These are phyloP conservation scores for Etheostoma nigrum DNA, from an alignment of 2,797 vertebrate genomes.

Conservation along the genomic window DNA sequence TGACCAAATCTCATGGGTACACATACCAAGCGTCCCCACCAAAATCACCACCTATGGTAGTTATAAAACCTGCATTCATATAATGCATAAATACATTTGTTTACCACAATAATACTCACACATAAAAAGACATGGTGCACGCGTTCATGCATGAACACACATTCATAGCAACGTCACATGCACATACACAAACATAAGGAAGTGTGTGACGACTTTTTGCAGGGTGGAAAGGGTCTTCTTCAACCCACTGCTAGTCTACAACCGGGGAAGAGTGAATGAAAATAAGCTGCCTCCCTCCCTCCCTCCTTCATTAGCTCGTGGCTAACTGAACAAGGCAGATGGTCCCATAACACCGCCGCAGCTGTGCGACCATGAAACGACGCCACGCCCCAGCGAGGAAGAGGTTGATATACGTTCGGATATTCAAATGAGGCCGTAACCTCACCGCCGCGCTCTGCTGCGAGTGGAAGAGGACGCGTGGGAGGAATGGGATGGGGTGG, in stretches of 20 bases:
- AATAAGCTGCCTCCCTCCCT: slow-evolving; percentile 32
- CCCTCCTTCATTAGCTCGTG: slow-evolving; percentile 49
- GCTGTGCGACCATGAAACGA: slow-evolving; percentile 65
- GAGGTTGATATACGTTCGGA: slow-evolving; percentile 58
- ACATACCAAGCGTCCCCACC: too few relatives aligned
- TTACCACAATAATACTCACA: too few relatives aligned
- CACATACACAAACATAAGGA: slow-evolving; percentile 32
- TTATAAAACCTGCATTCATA: too few relatives aligned
- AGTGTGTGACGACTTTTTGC: slow-evolving; percentile 57
- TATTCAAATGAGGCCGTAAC: slow-evolving; percentile 74
- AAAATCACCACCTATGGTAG: too few relatives aligned
- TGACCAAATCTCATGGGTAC: too few relatives aligned
- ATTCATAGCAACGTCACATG: slow-evolving; percentile 14
- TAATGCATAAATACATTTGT: too few relatives aligned
- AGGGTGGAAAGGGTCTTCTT: slow-evolving; percentile 43
- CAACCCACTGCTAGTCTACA: slow-evolving; percentile 46
- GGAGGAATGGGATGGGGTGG: slow-evolving; percentile 46
- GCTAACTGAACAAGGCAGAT: slow-evolving; percentile 77
- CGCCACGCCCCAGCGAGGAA: slow-evolving; percentile 60
- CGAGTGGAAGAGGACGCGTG: slow-evolving; percentile 44
- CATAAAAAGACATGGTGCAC: neutral
- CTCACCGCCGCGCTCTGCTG: slow-evolving; percentile 35
- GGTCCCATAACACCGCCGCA: slow-evolving; percentile 71
- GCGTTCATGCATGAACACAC: slow-evolving; percentile 25
- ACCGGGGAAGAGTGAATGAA: slow-evolving; percentile 58